Conservation (phyloP, 2,113 vertebrate species). For the Ploceus nigricollis region DNA sequence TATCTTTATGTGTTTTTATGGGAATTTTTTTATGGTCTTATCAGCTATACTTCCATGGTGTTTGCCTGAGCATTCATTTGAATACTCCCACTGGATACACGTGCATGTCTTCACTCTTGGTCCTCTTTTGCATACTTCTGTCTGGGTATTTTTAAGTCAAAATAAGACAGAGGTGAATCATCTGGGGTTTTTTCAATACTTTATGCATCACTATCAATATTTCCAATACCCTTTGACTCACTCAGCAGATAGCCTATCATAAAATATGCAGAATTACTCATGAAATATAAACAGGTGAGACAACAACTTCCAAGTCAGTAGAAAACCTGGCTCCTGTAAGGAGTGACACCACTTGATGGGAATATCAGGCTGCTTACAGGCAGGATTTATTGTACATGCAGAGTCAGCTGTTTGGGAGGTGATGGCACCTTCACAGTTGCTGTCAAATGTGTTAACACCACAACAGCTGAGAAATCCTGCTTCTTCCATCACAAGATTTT, state of each 20-base stretch:
- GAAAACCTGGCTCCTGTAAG: background rate
- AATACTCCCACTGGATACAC: background rate
- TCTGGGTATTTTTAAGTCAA: constrained; percentile 31
- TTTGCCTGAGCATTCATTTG: background rate
- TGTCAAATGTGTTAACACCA: background rate
- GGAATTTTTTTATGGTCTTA: background rate
- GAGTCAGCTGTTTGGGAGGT: background rate
- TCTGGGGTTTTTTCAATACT: constrained; percentile 19
- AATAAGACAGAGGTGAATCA: constrained; percentile 32
- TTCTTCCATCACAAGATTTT: background rate
- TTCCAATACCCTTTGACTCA: constrained; percentile 35
- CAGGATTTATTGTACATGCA: background rate
- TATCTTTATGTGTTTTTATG: background rate
- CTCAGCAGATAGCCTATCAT: background rate
- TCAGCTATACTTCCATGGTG: background rate
- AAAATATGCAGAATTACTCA: background rate
- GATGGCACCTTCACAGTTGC: background rate
- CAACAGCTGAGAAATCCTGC: background rate
- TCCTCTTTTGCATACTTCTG: constrained; percentile 1
- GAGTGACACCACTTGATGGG: background rate
- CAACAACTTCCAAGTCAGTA: background rate
- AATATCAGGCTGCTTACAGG: background rate
- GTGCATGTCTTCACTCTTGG: background rate
- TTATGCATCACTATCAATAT: background rate
- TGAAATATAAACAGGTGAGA: background rate